Evolutionary conservation across 2,113 vertebrate genomes (phyloP), one percentile per base, ranked within the genome.

Genomic region (Protobothrops flavoviridis): DNA sequence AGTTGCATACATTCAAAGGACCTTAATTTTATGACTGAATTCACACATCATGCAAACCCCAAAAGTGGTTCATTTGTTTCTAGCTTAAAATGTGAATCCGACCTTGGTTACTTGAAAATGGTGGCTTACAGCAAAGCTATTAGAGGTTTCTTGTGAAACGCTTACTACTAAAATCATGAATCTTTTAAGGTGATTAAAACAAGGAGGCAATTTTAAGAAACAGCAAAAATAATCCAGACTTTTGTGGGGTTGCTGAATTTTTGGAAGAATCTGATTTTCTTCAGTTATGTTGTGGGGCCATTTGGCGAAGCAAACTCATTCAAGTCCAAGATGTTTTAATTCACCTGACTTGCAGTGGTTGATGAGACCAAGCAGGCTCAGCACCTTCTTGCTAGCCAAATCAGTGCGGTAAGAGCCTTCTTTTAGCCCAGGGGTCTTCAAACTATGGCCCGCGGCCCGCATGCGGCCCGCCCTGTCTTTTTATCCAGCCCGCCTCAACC

Each of bases 301-400:
- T 87, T 48, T 59, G 43, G 15, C 24, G 55, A 87, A 39, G 69
- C 13, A 90, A 0, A 0, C 43, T 23, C 50, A n/a, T 57, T 7
- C 69, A 92, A 8, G 1, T 3, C 89, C 15, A 85, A 89, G 3
- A 52, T 33, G 0, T 43, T 52, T 0, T 12, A 0, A 24, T 89
- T 9, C 17, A 91, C 17, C 29, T n/a, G 81, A 90, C 11, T 26
- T 56, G 26, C 43, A 1, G 29, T 45, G 93, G 85, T 55, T 85
- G 45, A 20, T 10, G 21, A 69, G 64, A n/a, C 12, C 64, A 69
- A 29, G 29, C 11, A 69, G 29, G 26, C 0, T 0, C 24, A 17
- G 29, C n/a, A 93, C 89, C 39, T 45, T 17, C 56, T 15, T 21
- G 52, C 59, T 91, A 92, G 26, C 26, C 61, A 13, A n/a, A 89